phyloP scores from a whole-genome alignment of 2,797 vertebrate genomes.

The Moxostoma hubbsi region DNA sequence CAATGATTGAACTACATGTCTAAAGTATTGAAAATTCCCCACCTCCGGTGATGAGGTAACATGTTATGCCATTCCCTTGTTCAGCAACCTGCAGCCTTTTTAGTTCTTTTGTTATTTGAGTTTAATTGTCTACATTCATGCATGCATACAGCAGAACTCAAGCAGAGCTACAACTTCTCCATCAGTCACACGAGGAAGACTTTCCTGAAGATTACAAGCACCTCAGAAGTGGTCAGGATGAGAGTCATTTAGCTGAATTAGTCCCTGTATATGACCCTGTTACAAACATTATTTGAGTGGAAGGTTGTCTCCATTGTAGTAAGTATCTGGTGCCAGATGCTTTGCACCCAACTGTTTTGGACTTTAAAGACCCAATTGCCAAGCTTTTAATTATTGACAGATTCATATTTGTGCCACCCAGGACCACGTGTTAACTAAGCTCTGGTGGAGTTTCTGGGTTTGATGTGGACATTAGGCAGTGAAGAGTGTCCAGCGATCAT shows the following conservation, averaged over 20 bases:
- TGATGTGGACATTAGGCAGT: background rate
- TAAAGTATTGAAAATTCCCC: too few species aligned
- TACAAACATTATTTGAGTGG: background rate
- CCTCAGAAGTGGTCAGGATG: background rate
- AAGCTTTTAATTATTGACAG: constrained; percentile 29
- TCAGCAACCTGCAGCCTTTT: too few species aligned
- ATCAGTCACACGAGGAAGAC: too few species aligned
- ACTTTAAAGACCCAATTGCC: constrained; percentile 8
- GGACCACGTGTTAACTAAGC: background rate
- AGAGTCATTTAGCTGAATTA: background rate
- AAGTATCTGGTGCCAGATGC: background rate
- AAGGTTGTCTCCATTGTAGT: background rate
- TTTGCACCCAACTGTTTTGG: constrained; percentile 23
- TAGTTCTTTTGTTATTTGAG: too few species aligned
- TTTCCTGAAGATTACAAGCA: background rate
- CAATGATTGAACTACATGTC: too few species aligned
- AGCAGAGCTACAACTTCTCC: too few species aligned
- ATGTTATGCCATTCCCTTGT: too few species aligned
- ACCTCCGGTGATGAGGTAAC: too few species aligned
- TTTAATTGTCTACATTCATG: too few species aligned
- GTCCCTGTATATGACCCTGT: background rate
- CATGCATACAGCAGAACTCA: too few species aligned
- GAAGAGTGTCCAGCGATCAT: background rate
- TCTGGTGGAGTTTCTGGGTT: background rate
- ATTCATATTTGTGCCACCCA: background rate